Percentiles rank a stretch among this genome's conserved stretches.
Evolutionary conservation across 2,113 vertebrate species (phyloP).

Genomic region (Mesocricetus auratus): DNA sequence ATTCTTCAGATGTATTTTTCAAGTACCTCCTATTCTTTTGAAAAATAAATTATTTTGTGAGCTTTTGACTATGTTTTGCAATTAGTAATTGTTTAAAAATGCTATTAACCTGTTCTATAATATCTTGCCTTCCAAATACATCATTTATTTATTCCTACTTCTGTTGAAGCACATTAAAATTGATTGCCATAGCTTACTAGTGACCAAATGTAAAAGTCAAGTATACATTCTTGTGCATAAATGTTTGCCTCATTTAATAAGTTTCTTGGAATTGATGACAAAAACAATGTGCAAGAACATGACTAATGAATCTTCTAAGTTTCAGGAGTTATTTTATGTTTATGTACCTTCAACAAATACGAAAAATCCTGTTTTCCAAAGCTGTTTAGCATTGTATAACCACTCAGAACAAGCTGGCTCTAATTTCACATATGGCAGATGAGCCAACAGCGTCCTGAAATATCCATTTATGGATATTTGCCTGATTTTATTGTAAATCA

Average conservation of each 20-base stretch:
- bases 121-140: background rate
- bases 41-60: background rate
- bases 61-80: background rate
- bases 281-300: background rate
- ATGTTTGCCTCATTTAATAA: background rate
- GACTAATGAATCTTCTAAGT: background rate
- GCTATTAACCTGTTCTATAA: background rate
- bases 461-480: background rate
- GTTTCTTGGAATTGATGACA: background rate
- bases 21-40: background rate
- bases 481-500: slow-evolving; percentile 36
- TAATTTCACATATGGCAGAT: background rate
- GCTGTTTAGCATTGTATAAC: background rate
- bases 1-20: background rate
- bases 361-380: background rate
- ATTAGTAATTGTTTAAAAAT: slow-evolving; percentile 40
- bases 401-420: background rate
- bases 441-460: background rate
- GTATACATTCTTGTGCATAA: slow-evolving; percentile 8
- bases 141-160: background rate
- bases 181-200: background rate
- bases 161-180: slow-evolving; percentile 44
- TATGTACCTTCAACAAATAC: background rate
- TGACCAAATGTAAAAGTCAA: slow-evolving; percentile 41
- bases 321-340: background rate